Conservation (phyloP, 2,797 vertebrate species). For the Presbytis comata region DNA sequence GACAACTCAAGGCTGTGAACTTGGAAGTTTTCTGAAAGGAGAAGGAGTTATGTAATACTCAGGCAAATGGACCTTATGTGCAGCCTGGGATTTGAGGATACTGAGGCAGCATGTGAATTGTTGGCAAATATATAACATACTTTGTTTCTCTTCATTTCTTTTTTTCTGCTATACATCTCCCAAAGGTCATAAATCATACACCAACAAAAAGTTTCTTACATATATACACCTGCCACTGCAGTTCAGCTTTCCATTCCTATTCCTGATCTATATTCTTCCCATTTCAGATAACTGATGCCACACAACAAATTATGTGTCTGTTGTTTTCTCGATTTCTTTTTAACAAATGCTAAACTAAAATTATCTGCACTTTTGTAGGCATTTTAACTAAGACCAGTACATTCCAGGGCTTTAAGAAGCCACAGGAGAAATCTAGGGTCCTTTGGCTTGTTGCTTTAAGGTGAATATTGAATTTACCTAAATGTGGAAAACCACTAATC, state of each 20-base stretch:
- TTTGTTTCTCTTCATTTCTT: background rate
- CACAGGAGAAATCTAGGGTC: background rate
- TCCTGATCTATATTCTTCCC: background rate
- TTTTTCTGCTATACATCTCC: background rate
- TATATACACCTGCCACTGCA: background rate
- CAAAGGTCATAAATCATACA: background rate
- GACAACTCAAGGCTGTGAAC: background rate
- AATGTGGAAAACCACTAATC: background rate
- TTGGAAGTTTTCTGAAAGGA: background rate
- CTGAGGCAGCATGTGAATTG: background rate
- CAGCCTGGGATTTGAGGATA: background rate
- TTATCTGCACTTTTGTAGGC: background rate
- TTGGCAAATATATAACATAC: background rate
- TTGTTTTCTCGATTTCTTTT: background rate
- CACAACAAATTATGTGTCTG: background rate
- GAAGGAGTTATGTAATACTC: background rate
- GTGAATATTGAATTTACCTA: background rate
- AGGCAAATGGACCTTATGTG: background rate
- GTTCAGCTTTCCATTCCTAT: background rate
- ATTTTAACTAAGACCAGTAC: background rate
- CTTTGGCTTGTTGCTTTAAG: background rate
- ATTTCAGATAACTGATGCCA: background rate
- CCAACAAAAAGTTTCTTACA: background rate
- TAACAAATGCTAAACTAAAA: conserved; percentile 16
- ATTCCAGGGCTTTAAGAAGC: background rate